Percentiles rank a stretch among this genome's conserved stretches.
These are phyloP conservation scores for Lacerta bilineata DNA, from an alignment of 2,797 vertebrate species.

Conservation along the genomic window DNA sequence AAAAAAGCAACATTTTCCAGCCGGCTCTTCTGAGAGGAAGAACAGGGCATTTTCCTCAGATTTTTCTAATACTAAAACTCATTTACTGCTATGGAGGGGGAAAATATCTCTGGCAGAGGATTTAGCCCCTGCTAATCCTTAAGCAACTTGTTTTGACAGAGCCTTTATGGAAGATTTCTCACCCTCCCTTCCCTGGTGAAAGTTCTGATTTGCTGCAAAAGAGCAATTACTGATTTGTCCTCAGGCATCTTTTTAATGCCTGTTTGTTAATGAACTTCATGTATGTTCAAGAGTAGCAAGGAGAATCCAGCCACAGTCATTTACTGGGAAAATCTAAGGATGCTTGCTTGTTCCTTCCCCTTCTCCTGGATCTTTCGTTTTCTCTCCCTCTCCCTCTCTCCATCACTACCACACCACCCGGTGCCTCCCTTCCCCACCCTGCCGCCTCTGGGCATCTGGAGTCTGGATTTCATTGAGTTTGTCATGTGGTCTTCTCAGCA, in stretches of 20 bases:
- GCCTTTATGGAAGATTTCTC: conserved; percentile 73
- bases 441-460: conserved; percentile 50
- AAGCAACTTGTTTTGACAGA: conserved; percentile 82
- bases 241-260: conserved; percentile 63
- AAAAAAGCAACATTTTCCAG: conserved; percentile 35
- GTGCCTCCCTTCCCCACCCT: conserved; percentile 23
- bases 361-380: conserved; percentile 60
- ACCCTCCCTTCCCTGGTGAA: conserved; percentile 48
- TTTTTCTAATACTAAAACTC: conserved; percentile 75
- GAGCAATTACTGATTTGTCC: conserved; percentile 76
- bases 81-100: conserved; percentile 71
- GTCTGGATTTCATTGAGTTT: conserved; percentile 72
- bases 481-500: conserved; percentile 68
- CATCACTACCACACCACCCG: neutral
- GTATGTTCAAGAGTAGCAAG: conserved; percentile 53
- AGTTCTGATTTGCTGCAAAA: conserved; percentile 76
- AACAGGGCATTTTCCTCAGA: conserved; percentile 70
- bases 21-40: neutral
- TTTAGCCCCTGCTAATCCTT: conserved; percentile 80
- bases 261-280: conserved; percentile 74
- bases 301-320: conserved; percentile 59
- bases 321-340: conserved; percentile 61
- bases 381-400: neutral
- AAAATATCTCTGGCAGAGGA: conserved; percentile 77
- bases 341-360: conserved; percentile 14